phyloP scores from a whole-genome alignment of 2,888 invertebrate genomes.

The Netelia inedita region DNA sequence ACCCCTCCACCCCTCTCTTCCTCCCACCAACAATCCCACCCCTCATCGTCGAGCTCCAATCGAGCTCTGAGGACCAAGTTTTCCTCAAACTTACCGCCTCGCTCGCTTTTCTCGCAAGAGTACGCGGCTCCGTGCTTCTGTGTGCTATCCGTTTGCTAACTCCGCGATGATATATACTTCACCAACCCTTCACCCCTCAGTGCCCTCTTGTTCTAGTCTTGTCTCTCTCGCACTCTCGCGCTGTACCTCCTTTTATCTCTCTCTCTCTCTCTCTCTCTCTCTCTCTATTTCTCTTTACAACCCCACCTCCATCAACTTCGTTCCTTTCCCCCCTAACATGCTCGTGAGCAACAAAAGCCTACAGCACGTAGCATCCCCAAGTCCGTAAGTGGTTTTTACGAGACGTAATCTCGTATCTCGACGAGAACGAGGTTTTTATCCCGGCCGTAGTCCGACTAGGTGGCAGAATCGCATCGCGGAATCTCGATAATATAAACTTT shows the following conservation, averaged over 20 bases:
- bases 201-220: background rate
- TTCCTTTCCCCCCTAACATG: slow-evolving; percentile 15
- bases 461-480: slow-evolving; percentile 22
- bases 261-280: slow-evolving; percentile 17
- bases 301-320: slow-evolving; percentile 14
- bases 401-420: slow-evolving; percentile 64
- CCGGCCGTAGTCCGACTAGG: slow-evolving; percentile 16
- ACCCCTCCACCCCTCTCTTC: slow-evolving; percentile 1
- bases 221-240: slow-evolving; percentile 9
- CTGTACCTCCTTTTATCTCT: slow-evolving; percentile 1
- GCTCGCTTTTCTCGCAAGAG: slow-evolving; percentile 38
- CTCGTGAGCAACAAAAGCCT: slow-evolving; percentile 50
- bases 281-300: background rate
- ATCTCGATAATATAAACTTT: slow-evolving; percentile 68
- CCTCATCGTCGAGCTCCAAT: slow-evolving; percentile 18
- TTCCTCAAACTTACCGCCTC: slow-evolving; percentile 44
- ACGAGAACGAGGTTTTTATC: slow-evolving; percentile 62
- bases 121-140: slow-evolving; percentile 53
- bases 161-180: slow-evolving; percentile 9
- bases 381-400: slow-evolving; percentile 68
- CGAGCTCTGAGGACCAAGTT: slow-evolving; percentile 43
- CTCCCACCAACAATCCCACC: background rate
- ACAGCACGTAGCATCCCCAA: slow-evolving; percentile 23
- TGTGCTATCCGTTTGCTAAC: slow-evolving; percentile 48
- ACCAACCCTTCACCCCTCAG: background rate